Percentiles rank a stretch among this genome's conserved stretches.
Evolutionary conservation across 2,113 vertebrate genomes (phyloP).

Genomic region (Stegostoma tigrinum): DNA sequence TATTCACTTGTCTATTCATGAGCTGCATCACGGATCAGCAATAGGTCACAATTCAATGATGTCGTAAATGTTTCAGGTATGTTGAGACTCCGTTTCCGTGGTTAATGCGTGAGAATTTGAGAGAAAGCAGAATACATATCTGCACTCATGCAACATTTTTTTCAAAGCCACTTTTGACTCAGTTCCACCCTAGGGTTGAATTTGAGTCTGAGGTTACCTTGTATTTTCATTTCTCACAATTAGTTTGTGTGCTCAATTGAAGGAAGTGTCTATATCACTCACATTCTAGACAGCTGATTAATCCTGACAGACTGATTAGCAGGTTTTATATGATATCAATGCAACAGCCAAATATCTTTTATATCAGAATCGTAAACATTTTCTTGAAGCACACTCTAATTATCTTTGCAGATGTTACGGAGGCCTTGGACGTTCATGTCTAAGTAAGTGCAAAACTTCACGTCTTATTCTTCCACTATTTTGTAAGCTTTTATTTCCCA

Average conservation of each 20-base stretch:
- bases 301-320: not conserved
- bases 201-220: not conserved
- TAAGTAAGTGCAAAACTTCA: conserved; percentile 59
- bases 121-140: not conserved
- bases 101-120: not conserved
- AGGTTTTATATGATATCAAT: not conserved
- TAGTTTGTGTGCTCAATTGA: not conserved
- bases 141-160: not conserved
- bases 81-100: not conserved
- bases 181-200: not conserved
- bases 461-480: not conserved
- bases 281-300: not conserved
- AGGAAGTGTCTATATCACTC: not conserved
- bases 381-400: conserved; percentile 39
- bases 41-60: not conserved
- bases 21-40: not conserved
- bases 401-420: conserved; percentile 70
- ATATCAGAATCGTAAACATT: not conserved
- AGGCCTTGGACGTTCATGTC: conserved; percentile 73
- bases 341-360: not conserved
- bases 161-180: not conserved
- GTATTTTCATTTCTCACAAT: not conserved
- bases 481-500: not conserved
- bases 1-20: not conserved
- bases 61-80: not conserved